phyloP scores from a whole-genome alignment of 2,113 vertebrate genomes.

The Nothoprocta perdicaria region DNA sequence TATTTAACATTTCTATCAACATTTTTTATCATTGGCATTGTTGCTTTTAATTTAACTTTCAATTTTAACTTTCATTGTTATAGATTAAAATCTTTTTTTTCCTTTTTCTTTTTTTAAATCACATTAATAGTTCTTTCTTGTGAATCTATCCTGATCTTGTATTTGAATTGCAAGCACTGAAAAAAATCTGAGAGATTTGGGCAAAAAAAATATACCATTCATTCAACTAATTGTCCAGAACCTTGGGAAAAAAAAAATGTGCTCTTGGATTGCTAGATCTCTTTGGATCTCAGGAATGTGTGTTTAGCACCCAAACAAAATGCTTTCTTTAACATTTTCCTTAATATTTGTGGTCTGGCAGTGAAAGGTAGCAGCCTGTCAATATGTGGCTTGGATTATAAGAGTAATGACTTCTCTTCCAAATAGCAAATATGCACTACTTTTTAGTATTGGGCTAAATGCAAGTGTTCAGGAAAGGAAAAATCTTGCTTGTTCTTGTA shows the following conservation, averaged over 20 bases:
- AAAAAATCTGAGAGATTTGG: not conserved
- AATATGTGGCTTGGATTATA: not conserved
- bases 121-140: not conserved
- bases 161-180: not conserved
- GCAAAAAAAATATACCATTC: not conserved
- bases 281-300: not conserved
- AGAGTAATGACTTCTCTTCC: not conserved
- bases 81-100: constrained; percentile 28
- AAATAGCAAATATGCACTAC: not conserved
- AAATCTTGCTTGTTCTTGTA: not conserved
- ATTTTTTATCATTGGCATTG: constrained; percentile 72
- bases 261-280: not conserved
- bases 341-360: not conserved
- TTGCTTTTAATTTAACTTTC: constrained; percentile 71
- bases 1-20: constrained; percentile 77
- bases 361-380: not conserved
- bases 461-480: not conserved
- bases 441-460: not conserved
- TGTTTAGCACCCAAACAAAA: not conserved
- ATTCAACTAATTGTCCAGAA: not conserved
- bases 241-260: not conserved
- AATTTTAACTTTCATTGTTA: constrained; percentile 62
- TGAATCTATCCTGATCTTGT: constrained; percentile 17
- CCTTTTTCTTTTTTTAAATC: not conserved
- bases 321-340: not conserved